A percentile compares a stretch with the other conserved stretches of the same genome.
Conservation (phyloP, 2,113 vertebrate species). For the Pygoscelis antarcticus region DNA sequence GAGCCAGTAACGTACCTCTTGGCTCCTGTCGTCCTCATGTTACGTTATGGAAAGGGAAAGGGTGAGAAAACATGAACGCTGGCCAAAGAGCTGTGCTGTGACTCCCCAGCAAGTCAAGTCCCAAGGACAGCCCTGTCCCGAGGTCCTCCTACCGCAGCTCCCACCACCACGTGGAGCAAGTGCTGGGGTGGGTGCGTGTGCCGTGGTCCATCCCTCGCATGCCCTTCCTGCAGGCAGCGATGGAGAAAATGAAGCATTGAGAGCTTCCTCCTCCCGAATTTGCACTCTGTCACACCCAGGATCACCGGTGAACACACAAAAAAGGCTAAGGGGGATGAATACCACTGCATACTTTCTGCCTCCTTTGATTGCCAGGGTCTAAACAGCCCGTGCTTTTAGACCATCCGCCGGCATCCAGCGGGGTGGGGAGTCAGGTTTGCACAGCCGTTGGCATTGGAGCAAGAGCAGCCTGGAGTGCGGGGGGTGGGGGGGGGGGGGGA, state of each 20-base stretch:
- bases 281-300: background rate
- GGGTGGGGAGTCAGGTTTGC: background rate
- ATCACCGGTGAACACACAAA: background rate
- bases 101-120: no score
- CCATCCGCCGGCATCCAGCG: background rate
- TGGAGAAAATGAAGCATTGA: background rate
- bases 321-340: background rate
- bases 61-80: background rate
- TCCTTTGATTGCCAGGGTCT: background rate
- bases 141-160: background rate
- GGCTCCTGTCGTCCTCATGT: background rate
- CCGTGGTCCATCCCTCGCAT: rapidly evolving
- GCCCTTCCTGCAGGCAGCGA: background rate
- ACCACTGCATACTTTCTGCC: background rate
- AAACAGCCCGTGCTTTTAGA: background rate
- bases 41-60: background rate
- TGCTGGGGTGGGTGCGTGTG: rapidly evolving
- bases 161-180: background rate
- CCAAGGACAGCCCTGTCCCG: background rate
- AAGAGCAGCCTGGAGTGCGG: background rate
- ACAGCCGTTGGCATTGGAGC: background rate
- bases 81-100: background rate
- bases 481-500: background rate
- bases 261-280: background rate
- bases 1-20: background rate